Evolutionary conservation across 2,113 vertebrate species (phyloP).

Genomic region (Rhabdomys dilectus): DNA sequence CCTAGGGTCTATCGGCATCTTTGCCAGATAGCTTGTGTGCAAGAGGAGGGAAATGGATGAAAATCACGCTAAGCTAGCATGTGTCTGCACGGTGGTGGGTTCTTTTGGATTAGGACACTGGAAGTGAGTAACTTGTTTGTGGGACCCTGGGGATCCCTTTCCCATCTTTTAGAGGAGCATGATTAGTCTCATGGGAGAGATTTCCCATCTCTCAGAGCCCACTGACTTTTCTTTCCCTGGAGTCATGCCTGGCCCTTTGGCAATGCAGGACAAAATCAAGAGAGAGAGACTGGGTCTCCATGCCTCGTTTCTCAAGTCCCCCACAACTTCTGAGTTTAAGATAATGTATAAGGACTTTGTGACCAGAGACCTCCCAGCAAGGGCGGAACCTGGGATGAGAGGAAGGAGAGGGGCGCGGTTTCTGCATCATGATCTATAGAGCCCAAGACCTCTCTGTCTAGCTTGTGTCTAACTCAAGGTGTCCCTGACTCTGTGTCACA

Average conservation of each 20-base stretch:
- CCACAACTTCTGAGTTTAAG: background rate
- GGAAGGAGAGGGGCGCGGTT: background rate
- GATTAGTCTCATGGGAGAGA: background rate
- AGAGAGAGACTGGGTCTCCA: background rate
- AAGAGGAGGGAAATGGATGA: fast-evolving
- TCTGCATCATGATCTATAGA: background rate
- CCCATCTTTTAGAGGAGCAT: background rate
- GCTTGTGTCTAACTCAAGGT: background rate
- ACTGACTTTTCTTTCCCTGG: background rate
- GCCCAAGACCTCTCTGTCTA: background rate
- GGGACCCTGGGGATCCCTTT: background rate
- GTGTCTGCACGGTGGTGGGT: background rate
- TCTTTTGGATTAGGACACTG: background rate
- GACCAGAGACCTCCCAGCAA: background rate
- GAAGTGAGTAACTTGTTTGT: background rate
- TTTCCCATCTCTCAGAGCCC: background rate
- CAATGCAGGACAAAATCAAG: background rate
- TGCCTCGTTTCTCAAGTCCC: too few species aligned
- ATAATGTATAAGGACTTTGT: fast-evolving
- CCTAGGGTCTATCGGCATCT: fast-evolving
- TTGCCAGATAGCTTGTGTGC: background rate
- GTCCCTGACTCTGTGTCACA: background rate
- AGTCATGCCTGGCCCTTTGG: background rate
- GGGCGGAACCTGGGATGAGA: background rate
- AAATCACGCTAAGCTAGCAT: background rate